Evolutionary conservation across 2,113 vertebrate species (phyloP), one percentile per base, ranked within the genome.

Genomic region (Rattus norvegicus): DNA sequence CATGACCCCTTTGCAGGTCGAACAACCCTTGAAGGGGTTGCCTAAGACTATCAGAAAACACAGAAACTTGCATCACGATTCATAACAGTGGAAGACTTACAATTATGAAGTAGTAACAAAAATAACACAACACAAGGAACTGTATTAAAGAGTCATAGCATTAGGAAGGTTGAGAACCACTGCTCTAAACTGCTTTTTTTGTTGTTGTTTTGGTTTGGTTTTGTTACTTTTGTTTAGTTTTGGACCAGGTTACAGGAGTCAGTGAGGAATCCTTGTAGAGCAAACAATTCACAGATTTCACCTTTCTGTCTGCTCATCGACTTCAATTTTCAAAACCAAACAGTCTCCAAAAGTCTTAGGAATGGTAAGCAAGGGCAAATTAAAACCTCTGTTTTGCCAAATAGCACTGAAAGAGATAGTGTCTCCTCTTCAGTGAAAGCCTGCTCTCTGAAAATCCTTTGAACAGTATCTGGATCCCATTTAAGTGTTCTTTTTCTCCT

Each of bases 201-300:
- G 36, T n/a, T n/a, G n/a, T 26, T 65, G 22, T 65, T 65, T 43
- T 43, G 43, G 43, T 43, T 43, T 43, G 43, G 63, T 26, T 65
- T 26, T 63, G 43, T 67, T 69, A 69, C 36, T 20, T 73, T 73
- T 39, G 72, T 73, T 73, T 73, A 36, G 20, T 39, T 73, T 73
- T 69, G 67, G 11, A 39, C 1, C 11, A 85, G 39, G 14, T 56
- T 85, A 85, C 20, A 65, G 26, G 39, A 65, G 26, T 47, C 26
- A 11, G 59, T 5, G 20, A 39, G 59, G 26, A 65, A 63, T 47
- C 24, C 14, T 63, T 63, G 7, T 19, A 56, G 61, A 89, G 33
- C 63, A 22, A 67, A 81, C 61, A 94, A 59, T 90, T 86, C 85
- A 54, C 36, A 77, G 52, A 95, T 89, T 73, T 92, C 36, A 49